Conservation (phyloP, 2,888 invertebrate species). For the Blastobasis lacticolella region DNA sequence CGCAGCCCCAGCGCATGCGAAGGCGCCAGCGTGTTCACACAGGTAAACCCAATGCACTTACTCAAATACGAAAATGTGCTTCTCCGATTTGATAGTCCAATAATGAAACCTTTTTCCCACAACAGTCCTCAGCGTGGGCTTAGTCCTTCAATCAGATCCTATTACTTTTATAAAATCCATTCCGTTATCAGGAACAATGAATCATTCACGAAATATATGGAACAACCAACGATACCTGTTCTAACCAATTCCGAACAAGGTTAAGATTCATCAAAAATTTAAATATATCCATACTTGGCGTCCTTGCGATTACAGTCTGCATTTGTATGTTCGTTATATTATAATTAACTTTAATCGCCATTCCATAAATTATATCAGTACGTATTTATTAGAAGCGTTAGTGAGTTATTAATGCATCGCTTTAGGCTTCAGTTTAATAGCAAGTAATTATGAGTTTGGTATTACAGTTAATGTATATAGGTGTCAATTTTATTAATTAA, state of each 20-base stretch:
- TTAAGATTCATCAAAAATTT: slow-evolving; percentile 2
- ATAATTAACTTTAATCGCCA: slow-evolving; percentile 5
- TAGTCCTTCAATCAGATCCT: no score
- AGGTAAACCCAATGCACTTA: no score
- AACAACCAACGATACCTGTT: neutral
- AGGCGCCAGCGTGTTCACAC: no score
- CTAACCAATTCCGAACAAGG: slow-evolving; percentile 4
- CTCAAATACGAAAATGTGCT: no score
- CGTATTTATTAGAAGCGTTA: slow-evolving; percentile 11
- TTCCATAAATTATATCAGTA: slow-evolving; percentile 10
- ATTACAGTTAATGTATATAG: slow-evolving; percentile 2
- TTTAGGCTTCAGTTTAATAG: slow-evolving; percentile 15
- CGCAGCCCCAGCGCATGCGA: no score
- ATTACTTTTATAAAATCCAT: no score
- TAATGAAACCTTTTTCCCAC: no score
- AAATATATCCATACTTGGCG: neutral
- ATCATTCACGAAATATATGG: no score
- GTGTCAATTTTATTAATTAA: slow-evolving; percentile 15
- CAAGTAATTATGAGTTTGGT: slow-evolving; percentile 11
- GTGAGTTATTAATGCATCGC: slow-evolving; percentile 14
- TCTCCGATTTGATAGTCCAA: no score
- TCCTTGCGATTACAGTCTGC: neutral
- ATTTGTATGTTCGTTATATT: neutral
- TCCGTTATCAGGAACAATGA: no score
- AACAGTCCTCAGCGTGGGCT: no score